phyloP scores from a whole-genome alignment of 2,888 invertebrate genomes.

The Cenopis cana region DNA sequence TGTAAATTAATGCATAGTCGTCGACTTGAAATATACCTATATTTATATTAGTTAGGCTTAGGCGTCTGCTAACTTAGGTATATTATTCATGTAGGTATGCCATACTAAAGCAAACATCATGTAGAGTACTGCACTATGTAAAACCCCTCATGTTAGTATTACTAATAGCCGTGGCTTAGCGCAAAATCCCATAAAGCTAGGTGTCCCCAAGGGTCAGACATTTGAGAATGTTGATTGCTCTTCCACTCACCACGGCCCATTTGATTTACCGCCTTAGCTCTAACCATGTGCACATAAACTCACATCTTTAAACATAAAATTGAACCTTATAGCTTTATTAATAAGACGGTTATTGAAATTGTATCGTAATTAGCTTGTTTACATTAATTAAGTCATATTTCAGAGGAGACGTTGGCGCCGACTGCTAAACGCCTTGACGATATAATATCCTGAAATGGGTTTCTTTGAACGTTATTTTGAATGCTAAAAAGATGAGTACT shows the following conservation, averaged over 20 bases:
- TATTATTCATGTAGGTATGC: neutral
- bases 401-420: conserved; percentile 74
- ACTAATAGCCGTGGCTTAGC: conserved; percentile 51
- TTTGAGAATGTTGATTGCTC: conserved; percentile 73
- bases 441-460: conserved; percentile 63
- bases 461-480: conserved; percentile 68
- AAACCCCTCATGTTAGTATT: neutral
- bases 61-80: too few species aligned
- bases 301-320: conserved; percentile 47
- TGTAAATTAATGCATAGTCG: too few species aligned
- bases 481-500: conserved; percentile 21
- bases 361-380: conserved; percentile 54
- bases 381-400: conserved; percentile 79
- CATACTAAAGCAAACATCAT: neutral
- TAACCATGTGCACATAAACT: conserved; percentile 60
- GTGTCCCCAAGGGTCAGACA: conserved; percentile 58
- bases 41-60: too few species aligned
- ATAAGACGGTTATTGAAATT: conserved; percentile 50
- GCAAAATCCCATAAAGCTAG: conserved; percentile 57
- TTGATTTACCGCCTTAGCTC: conserved; percentile 66
- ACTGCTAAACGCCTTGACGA: conserved; percentile 74
- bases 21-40: too few species aligned
- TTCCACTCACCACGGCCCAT: conserved; percentile 66
- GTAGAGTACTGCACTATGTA: neutral
- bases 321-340: conserved; percentile 50